These are phyloP conservation scores for Oceanodroma leucorhoa DNA, from an alignment of 2,797 vertebrate species.

Conservation along the genomic window DNA sequence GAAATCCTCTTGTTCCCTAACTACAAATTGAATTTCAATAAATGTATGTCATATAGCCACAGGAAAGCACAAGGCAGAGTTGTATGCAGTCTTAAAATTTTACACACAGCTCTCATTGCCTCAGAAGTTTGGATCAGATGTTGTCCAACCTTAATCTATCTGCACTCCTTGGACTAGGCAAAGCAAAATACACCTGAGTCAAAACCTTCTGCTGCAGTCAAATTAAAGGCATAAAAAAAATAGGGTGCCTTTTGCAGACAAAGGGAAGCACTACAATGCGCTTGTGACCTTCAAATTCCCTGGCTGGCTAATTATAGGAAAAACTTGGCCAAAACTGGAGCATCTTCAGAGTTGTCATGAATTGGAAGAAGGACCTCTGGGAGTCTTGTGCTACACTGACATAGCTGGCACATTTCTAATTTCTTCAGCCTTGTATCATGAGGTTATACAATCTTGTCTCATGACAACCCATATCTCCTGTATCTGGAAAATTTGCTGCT, in stretches of 20 bases:
- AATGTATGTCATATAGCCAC: slow-evolving; percentile 13
- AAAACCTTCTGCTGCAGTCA: background rate
- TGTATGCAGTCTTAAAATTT: slow-evolving; percentile 19
- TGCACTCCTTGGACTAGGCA: background rate
- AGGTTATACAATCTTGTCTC: background rate
- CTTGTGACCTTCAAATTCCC: background rate
- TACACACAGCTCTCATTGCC: background rate
- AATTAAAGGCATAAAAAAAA: background rate
- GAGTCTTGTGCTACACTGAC: background rate
- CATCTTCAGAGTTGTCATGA: background rate
- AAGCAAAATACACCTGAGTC: background rate
- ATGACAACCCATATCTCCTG: background rate
- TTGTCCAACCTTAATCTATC: background rate
- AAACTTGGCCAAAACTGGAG: background rate
- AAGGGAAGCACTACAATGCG: background rate
- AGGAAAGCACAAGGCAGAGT: background rate
- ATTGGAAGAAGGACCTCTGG: background rate
- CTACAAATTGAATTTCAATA: slow-evolving; percentile 61
- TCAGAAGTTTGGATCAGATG: background rate
- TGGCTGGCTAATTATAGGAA: background rate
- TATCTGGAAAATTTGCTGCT: background rate
- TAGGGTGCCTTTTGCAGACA: background rate
- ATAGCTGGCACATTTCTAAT: background rate
- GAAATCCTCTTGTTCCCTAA: slow-evolving; percentile 10
- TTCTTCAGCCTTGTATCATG: background rate